A percentile compares a stretch with the other conserved stretches of the same genome.
Evolutionary conservation across 2,888 invertebrate genomes (phyloP).

Genomic region (Aelia acuminata): DNA sequence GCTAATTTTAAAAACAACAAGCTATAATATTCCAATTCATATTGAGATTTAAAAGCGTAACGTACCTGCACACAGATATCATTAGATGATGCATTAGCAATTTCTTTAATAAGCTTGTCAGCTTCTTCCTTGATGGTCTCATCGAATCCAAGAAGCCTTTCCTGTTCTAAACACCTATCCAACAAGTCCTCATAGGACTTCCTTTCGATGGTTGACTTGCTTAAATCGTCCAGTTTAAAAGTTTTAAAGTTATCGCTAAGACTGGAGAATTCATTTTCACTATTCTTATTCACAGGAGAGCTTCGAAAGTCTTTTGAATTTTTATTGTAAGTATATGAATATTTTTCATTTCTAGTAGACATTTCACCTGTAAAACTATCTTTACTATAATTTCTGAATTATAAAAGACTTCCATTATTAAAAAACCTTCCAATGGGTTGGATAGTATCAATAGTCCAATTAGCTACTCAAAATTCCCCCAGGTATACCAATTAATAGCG

Average conservation of each 20-base stretch:
- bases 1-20: not conserved
- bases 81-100: constrained; percentile 42
- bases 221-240: constrained; percentile 56
- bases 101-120: constrained; percentile 55
- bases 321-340: constrained; percentile 8
- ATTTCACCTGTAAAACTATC: constrained; percentile 56
- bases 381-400: constrained; percentile 52
- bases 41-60: not conserved
- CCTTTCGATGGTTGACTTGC: constrained; percentile 43
- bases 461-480: not conserved
- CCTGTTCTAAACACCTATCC: constrained; percentile 56
- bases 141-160: constrained; percentile 57
- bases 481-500: not conserved
- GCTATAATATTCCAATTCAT: not conserved
- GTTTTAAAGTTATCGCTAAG: constrained; percentile 49
- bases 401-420: not conserved
- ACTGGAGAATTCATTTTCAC: constrained; percentile 32
- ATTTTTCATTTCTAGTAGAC: constrained; percentile 50
- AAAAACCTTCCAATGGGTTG: not conserved
- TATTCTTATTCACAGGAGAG: constrained; percentile 2
- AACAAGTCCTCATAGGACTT: constrained; percentile 58
- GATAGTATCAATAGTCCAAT: not conserved
- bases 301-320: not conserved
- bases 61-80: constrained; percentile 7
- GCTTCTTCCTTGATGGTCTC: constrained; percentile 59